These are phyloP conservation scores for Phataginus tetradactyla DNA, from an alignment of 2,797 vertebrate genomes.

Conservation along the genomic window DNA sequence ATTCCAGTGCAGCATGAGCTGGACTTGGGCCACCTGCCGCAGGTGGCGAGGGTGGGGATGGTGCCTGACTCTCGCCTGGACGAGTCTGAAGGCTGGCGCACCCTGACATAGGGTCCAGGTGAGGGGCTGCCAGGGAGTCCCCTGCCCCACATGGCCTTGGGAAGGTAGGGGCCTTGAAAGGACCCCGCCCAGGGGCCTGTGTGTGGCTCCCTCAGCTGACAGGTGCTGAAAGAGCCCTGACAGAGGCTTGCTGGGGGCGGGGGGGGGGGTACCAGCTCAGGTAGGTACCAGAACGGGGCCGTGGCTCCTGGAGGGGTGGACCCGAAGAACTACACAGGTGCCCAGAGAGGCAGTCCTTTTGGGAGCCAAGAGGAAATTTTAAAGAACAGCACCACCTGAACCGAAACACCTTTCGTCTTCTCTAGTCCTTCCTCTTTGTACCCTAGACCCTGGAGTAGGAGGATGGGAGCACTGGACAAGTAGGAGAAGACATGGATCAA, in stretches of 20 bases:
- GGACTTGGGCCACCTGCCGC: background rate
- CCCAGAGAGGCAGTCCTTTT: background rate
- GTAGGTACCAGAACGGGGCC: background rate
- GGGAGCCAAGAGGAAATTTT: background rate
- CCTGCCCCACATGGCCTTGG: background rate
- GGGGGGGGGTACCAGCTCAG: background rate
- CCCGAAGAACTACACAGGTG: background rate
- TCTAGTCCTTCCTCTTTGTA: background rate
- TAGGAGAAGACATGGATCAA: background rate
- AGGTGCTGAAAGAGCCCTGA: background rate
- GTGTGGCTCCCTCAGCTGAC: background rate
- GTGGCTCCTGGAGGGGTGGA: background rate
- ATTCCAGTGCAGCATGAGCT: fast-evolving
- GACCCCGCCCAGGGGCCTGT: background rate
- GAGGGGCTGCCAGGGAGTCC: fast-evolving
- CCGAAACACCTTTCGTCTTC: too few relatives aligned
- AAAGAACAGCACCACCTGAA: background rate
- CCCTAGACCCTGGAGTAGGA: background rate
- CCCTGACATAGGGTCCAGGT: background rate
- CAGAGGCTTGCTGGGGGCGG: background rate
- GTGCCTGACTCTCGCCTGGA: too few relatives aligned
- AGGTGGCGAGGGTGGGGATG: fast-evolving
- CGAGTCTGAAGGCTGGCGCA: background rate
- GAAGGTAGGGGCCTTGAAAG: background rate
- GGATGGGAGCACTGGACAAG: background rate